A percentile compares a stretch with the other conserved stretches of the same genome.
These are phyloP conservation scores for Bedellia somnulentella DNA, from an alignment of 2,888 invertebrate genomes.

Conservation along the genomic window DNA sequence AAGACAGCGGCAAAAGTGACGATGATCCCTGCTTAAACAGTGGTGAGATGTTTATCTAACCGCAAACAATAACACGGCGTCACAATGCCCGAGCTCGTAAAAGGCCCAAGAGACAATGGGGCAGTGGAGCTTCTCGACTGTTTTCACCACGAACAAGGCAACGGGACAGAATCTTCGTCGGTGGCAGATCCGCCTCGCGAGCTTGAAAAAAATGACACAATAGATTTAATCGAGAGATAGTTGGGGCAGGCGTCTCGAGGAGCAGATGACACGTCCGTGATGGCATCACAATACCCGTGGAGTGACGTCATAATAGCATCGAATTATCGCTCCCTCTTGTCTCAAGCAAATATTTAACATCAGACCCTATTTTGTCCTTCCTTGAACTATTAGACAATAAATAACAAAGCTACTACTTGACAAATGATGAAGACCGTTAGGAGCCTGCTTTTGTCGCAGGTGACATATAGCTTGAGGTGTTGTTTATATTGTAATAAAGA, in stretches of 20 bases:
- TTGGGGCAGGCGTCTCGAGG: constrained; percentile 53
- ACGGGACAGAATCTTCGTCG: constrained; percentile 55
- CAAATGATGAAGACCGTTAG: constrained; percentile 56
- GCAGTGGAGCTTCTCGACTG: constrained; percentile 43
- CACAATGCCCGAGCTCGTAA: constrained; percentile 54
- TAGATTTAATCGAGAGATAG: constrained; percentile 59
- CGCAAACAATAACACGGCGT: constrained; percentile 56
- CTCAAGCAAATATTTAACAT: constrained; percentile 60
- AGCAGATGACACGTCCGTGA: constrained; percentile 58
- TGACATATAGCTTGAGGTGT: constrained; percentile 51
- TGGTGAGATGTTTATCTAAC: constrained; percentile 58
- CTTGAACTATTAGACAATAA: constrained; percentile 49
- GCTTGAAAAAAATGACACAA: constrained; percentile 53
- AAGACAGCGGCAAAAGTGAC: constrained; percentile 43
- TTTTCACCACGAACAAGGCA: constrained; percentile 52
- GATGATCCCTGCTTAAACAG: constrained; percentile 56
- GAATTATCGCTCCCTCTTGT: constrained; percentile 61
- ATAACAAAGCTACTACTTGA: constrained; percentile 46
- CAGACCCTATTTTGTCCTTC: constrained; percentile 50
- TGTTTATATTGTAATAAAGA: constrained; percentile 60
- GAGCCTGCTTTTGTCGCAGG: constrained; percentile 41
- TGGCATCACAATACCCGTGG: constrained; percentile 58
- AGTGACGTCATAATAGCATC: constrained; percentile 61
- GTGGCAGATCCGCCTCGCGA: constrained; percentile 55
- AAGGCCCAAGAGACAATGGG: constrained; percentile 54